Percentiles rank a stretch among this genome's conserved stretches.
These are phyloP conservation scores for Dipodomys stephensi DNA, from an alignment of 2,113 vertebrate genomes.

Conservation along the genomic window DNA sequence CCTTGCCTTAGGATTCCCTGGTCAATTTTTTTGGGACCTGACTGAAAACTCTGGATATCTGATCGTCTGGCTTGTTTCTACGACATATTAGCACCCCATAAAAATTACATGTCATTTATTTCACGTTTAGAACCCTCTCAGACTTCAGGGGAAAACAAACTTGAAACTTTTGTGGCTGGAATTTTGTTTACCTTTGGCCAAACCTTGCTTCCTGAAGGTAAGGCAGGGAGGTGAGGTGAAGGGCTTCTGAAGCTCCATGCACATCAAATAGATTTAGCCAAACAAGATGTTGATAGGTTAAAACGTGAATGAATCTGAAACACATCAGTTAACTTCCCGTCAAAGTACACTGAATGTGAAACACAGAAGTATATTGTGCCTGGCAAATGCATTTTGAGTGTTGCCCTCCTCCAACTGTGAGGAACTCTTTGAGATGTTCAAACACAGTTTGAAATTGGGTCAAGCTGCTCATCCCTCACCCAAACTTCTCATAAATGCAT, in stretches of 20 bases:
- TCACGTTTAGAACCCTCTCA: slow-evolving; percentile 81
- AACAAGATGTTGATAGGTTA: slow-evolving; percentile 67
- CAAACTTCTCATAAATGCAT: slow-evolving; percentile 46
- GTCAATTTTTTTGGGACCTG: slow-evolving; percentile 66
- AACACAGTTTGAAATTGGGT: slow-evolving; percentile 58
- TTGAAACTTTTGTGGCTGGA: slow-evolving; percentile 77
- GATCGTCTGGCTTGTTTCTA: slow-evolving; percentile 81
- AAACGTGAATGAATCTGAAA: slow-evolving; percentile 72
- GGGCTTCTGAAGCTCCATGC: slow-evolving; percentile 22
- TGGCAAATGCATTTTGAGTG: slow-evolving; percentile 46
- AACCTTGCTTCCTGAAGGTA: slow-evolving; percentile 69
- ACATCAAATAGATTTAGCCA: slow-evolving; percentile 61
- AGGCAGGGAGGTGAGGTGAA: slow-evolving; percentile 55
- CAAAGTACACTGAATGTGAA: slow-evolving; percentile 23
- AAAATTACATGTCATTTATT: slow-evolving; percentile 84
- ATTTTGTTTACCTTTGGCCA: slow-evolving; percentile 79
- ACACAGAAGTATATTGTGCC: slow-evolving; percentile 59
- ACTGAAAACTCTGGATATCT: slow-evolving; percentile 76
- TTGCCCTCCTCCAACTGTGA: slow-evolving; percentile 40
- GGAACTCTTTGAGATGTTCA: slow-evolving; percentile 55
- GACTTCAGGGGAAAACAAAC: slow-evolving; percentile 76
- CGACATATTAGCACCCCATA: slow-evolving; percentile 82
- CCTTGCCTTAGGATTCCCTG: slow-evolving; percentile 52
- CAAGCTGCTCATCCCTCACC: background rate
- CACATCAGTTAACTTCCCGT: slow-evolving; percentile 62